Conservation (phyloP, 2,113 vertebrate genomes). For the Elephantulus edwardii region DNA sequence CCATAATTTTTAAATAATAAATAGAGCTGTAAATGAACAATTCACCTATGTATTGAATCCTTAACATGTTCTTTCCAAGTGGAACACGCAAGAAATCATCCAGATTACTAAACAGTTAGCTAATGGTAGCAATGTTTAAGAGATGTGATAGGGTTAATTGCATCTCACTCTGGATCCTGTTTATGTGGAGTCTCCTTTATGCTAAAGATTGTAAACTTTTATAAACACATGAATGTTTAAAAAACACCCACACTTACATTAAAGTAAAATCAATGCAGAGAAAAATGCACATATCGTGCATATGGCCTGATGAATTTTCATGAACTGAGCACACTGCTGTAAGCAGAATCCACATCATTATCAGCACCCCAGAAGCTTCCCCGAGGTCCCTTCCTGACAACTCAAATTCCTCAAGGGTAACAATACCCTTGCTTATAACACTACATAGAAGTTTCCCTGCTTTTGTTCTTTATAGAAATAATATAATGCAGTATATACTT, state of each 20-base stretch:
- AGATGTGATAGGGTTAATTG: background rate
- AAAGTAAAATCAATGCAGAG: background rate
- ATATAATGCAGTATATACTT: background rate
- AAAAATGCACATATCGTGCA: background rate
- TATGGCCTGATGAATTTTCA: constrained; percentile 14
- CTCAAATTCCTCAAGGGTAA: background rate
- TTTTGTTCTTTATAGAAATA: background rate
- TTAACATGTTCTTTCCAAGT: background rate
- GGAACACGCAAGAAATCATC: background rate
- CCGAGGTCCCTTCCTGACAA: background rate
- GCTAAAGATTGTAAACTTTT: background rate
- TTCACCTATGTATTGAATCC: background rate
- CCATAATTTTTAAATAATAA: background rate
- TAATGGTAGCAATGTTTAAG: background rate
- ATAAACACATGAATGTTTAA: background rate
- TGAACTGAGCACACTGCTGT: background rate
- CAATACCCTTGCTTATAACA: background rate
- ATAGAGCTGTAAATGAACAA: background rate
- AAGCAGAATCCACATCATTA: background rate
- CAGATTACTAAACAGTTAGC: background rate
- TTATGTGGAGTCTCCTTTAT: background rate
- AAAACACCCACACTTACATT: constrained; percentile 7
- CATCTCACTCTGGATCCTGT: background rate
- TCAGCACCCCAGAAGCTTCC: background rate
- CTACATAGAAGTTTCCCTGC: background rate